Evolutionary conservation across 1,140 invertebrate species (phyloP).

Genomic region (Elymnias hypermnestra): DNA sequence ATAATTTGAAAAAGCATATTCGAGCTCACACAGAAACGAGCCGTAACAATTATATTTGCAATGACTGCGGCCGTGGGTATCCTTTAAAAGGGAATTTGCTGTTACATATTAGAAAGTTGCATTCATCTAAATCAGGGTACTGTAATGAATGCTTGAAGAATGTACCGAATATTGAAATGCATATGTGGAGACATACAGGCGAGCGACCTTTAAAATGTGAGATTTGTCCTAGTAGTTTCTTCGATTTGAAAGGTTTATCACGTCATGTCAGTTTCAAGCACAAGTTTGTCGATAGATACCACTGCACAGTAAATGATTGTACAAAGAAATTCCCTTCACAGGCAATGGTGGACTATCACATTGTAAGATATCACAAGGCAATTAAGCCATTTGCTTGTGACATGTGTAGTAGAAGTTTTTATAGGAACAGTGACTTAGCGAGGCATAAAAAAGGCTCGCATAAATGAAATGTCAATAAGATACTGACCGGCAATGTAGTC

Average conservation of each 20-base stretch:
- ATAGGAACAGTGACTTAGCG: conserved; percentile 51
- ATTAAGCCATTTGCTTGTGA: conserved; percentile 46
- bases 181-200: conserved; percentile 81
- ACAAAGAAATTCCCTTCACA: conserved; percentile 36
- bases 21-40: conserved; percentile 29
- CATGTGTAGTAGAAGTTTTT: conserved; percentile 49
- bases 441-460: conserved; percentile 50
- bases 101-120: conserved; percentile 41
- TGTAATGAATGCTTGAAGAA: conserved; percentile 51
- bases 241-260: conserved; percentile 34
- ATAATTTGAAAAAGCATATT: conserved; percentile 50
- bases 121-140: conserved; percentile 56
- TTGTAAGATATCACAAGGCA: conserved; percentile 39
- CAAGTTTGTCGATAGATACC: conserved; percentile 46
- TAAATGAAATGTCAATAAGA: too few species aligned
- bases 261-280: conserved; percentile 51
- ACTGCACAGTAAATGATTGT: conserved; percentile 47
- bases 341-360: conserved; percentile 49
- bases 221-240: conserved; percentile 65
- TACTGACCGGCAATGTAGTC: too few species aligned
- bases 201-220: conserved; percentile 79
- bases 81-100: conserved; percentile 74
- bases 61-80: conserved; percentile 72
- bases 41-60: conserved; percentile 51
- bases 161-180: conserved; percentile 60